A percentile compares a stretch with the other conserved stretches of the same genome.
Conservation (phyloP, 2,888 invertebrate species). For the Ectemnius continuus region DNA sequence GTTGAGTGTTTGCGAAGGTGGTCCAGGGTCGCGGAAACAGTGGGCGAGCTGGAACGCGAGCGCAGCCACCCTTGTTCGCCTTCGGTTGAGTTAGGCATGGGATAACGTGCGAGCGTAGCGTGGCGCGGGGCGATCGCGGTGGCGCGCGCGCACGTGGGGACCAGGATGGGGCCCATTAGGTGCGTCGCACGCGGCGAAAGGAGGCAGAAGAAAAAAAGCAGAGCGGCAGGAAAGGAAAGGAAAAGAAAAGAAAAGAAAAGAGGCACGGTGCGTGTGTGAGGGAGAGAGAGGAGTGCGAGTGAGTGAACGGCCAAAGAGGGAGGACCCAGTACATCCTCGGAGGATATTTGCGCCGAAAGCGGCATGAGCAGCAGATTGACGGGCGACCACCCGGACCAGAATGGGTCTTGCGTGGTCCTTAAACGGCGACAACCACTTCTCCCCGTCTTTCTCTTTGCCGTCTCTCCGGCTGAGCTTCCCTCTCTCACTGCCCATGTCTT, state of each 20-base stretch:
- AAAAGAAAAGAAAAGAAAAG: constrained; percentile 27
- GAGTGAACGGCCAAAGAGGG: constrained; percentile 13
- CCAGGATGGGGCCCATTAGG: constrained; percentile 55
- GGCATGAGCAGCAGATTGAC: constrained; percentile 74
- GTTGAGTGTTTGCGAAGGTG: neutral
- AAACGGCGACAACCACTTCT: constrained; percentile 59
- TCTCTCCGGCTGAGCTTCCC: constrained; percentile 18
- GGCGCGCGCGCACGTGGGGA: constrained; percentile 39
- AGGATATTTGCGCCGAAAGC: constrained; percentile 75
- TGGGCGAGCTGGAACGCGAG: no score
- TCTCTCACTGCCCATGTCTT: constrained; percentile 19
- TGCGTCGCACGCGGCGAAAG: constrained; percentile 61
- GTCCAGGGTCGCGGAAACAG: neutral
- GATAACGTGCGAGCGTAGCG: no score
- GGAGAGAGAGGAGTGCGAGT: constrained; percentile 43
- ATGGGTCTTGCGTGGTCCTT: constrained; percentile 64
- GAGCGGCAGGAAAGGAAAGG: constrained; percentile 1
- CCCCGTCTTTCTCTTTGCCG: constrained; percentile 4
- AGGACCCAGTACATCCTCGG: constrained; percentile 67
- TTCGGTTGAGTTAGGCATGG: no score
- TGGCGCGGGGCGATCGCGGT: no score
- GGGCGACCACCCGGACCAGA: constrained; percentile 72
- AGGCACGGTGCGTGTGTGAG: no score
- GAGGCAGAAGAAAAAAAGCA: constrained; percentile 47
- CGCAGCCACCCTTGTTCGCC: no score